phyloP scores from a whole-genome alignment of 2,797 vertebrate species.

The Toxotes lorentzi region DNA sequence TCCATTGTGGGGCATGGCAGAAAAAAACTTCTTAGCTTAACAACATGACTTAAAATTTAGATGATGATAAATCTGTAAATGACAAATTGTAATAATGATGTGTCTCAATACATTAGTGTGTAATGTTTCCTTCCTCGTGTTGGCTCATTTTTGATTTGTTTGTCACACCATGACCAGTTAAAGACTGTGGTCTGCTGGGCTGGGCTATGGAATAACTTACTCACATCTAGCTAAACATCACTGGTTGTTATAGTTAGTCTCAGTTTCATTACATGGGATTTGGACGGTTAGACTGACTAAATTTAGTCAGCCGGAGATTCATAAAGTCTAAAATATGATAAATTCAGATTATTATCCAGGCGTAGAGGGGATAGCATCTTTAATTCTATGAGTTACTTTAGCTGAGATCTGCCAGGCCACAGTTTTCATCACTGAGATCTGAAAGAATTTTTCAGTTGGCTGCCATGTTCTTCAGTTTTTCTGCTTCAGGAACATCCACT shows the following conservation, averaged over 20 bases:
- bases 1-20: neutral
- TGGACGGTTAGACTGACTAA: neutral
- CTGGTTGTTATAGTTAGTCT: neutral
- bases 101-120: too few relatives aligned
- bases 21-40: neutral
- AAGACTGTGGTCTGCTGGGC: neutral
- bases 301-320: neutral
- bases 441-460: conserved; percentile 56
- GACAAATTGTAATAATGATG: too few relatives aligned
- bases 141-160: too few relatives aligned
- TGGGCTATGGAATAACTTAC: neutral
- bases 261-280: neutral
- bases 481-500: neutral
- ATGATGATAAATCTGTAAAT: too few relatives aligned
- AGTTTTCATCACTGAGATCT: conserved; percentile 54
- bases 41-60: too few relatives aligned
- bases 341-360: neutral
- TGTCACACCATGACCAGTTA: neutral
- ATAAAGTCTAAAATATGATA: neutral
- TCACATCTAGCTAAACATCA: neutral
- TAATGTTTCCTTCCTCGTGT: too few relatives aligned
- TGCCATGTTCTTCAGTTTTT: conserved; percentile 33
- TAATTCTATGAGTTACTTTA: conserved; percentile 12
- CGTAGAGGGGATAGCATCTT: neutral
- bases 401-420: conserved; percentile 28